Percentiles rank a stretch among this genome's conserved stretches.
Conservation (phyloP, 1,140 invertebrate species). For the Pseudomyrmex pallidus region DNA sequence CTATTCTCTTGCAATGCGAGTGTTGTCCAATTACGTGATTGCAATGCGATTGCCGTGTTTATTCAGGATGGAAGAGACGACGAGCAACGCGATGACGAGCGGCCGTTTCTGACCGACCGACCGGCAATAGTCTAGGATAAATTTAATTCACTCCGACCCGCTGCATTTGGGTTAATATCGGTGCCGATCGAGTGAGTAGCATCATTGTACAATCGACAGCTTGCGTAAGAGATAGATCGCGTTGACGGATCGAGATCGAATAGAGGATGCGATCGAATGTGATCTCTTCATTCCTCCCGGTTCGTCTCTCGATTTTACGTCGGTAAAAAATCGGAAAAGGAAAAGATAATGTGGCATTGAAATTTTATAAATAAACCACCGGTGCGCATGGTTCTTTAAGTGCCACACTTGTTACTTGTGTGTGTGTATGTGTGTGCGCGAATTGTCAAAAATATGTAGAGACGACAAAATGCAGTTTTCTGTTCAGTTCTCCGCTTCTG, state of each 20-base stretch:
- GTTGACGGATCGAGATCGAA: constrained; percentile 6
- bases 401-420: constrained; percentile 6
- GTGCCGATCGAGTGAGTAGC: constrained; percentile 67
- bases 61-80: constrained; percentile 40
- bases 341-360: constrained; percentile 31
- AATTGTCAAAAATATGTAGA: constrained; percentile 39
- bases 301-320: background rate
- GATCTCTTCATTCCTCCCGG: background rate
- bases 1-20: background rate
- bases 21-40: constrained; percentile 23
- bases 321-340: background rate
- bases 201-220: constrained; percentile 34
- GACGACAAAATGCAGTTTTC: background rate
- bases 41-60: constrained; percentile 31
- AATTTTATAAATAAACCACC: constrained; percentile 53
- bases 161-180: constrained; percentile 74
- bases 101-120: constrained; percentile 55
- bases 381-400: constrained; percentile 26
- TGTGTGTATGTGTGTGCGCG: background rate
- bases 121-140: constrained; percentile 62
- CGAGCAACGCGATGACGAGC: background rate
- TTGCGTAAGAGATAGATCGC: constrained; percentile 59
- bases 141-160: constrained; percentile 69
- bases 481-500: background rate
- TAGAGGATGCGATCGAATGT: background rate